A percentile compares a stretch with the other conserved stretches of the same genome.
phyloP scores from a whole-genome alignment of 2,888 invertebrate species.

The Hedychridium roseum region DNA sequence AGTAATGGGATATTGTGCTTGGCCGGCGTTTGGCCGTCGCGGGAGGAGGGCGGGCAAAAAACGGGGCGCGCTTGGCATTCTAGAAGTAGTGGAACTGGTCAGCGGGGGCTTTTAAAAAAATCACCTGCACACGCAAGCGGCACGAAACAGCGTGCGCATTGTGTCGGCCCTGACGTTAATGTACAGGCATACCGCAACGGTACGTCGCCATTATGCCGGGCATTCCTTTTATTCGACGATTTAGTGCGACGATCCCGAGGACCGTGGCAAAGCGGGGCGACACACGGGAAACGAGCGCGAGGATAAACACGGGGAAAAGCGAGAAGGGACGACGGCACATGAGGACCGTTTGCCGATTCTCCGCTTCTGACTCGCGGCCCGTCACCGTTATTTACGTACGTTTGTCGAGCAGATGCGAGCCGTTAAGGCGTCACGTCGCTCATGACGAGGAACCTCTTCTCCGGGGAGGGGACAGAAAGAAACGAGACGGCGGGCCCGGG shows the following conservation, averaged over 20 bases:
- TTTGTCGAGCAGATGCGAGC: no score
- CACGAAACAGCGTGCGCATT: conserved; percentile 2
- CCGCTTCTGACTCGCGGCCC: no score
- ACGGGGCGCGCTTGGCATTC: no score
- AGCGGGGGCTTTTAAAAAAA: conserved; percentile 5
- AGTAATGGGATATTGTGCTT: neutral
- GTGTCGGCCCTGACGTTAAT: conserved; percentile 18
- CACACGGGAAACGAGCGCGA: conserved; percentile 3
- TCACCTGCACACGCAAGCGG: neutral
- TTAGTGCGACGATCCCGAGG: conserved; percentile 31
- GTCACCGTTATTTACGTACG: no score
- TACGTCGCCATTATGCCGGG: conserved; percentile 18
- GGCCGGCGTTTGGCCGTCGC: neutral
- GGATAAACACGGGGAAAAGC: conserved; percentile 11
- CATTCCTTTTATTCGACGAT: conserved; percentile 27
- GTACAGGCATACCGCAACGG: conserved; percentile 14
- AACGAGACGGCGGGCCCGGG: no score
- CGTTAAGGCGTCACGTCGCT: no score
- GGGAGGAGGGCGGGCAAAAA: no score
- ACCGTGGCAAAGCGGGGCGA: conserved; percentile 5
- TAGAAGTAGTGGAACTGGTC: no score
- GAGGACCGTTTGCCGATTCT: conserved; percentile 1
- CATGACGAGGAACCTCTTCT: no score
- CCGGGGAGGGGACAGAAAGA: no score
- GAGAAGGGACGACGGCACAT: conserved; percentile 11